Evolutionary conservation across 2,888 invertebrate species (phyloP), one percentile per base, ranked within the genome.

Genomic region (Toxonevra muliebris): DNA sequence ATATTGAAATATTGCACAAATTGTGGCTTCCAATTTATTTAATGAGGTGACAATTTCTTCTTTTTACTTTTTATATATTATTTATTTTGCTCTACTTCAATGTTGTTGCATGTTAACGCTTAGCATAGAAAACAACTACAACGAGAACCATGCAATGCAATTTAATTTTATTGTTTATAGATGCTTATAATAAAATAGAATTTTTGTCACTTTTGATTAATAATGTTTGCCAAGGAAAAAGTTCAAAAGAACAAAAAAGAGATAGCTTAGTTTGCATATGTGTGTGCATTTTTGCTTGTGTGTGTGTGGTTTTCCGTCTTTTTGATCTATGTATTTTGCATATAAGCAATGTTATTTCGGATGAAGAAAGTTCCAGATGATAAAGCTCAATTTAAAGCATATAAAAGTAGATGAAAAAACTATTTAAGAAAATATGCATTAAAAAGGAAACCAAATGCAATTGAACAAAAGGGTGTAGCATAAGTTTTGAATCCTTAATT

Each of bases 11-110:
- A 15, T 48, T 48, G 48, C 48, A 48, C 15, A 48, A 48, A 57
- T 65, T 58, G 50, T 52, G 64, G 64, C 19, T 58, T 65, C 57
- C 58, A 65, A 20, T 65, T 65, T 65, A 58, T 58, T 58, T 65
- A 65, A 65, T 58, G 64, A 65, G 40, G 64, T 48, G 41, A 45
- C 50, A 65, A 48, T 65, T 30, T 30, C 7, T 2, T 30, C 7
- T 30, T 30, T 30, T 30, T 2, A 7, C 7, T 30, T 30, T n/a
- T n/a, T n/a, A n/a, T n/a, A n/a, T n/a, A n/a, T n/a, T n/a, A n/a
- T 64, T 42, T 13, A 55, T 17, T 30, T 40, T 41, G 48, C 57
- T 65, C 41, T 50, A 48, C 17, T 45, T 63, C 45, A 12, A 30
- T 17, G 15, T 55, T 5, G 30, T 43, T 55, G 30, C 15, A 43